Conservation (phyloP, 2,113 vertebrate species). For the Conger conger region DNA sequence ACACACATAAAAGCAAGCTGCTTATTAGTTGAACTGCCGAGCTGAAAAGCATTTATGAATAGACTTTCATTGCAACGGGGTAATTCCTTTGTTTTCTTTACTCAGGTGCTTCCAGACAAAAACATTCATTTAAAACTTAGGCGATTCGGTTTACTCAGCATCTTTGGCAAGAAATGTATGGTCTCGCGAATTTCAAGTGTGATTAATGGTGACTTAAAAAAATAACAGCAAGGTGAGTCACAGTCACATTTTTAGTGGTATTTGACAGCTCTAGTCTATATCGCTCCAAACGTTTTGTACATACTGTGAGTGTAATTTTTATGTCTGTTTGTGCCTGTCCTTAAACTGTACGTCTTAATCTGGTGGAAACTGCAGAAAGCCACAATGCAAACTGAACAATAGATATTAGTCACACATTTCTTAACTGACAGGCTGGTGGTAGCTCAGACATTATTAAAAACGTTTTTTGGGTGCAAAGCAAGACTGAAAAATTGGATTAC, state of each 20-base stretch:
- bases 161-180: not conserved
- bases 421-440: not conserved
- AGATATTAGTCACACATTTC: not conserved
- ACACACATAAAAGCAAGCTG: not conserved
- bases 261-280: not conserved
- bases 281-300: not conserved
- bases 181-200: not conserved
- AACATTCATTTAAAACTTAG: not conserved
- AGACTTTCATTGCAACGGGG: not conserved
- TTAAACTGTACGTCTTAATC: not conserved
- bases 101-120: not conserved
- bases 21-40: not conserved
- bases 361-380: not conserved
- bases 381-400: not conserved
- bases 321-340: not conserved
- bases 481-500: not conserved
- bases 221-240: not conserved
- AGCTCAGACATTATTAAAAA: constrained; percentile 4
- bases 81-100: not conserved
- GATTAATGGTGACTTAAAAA: not conserved
- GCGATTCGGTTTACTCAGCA: not conserved
- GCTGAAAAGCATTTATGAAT: not conserved
- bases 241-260: not conserved
- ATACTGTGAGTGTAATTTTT: not conserved
- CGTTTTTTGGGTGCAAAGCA: not conserved